These are phyloP conservation scores for Anabacerthia variegaticeps DNA, from an alignment of 2,797 vertebrate genomes.

Conservation along the genomic window DNA sequence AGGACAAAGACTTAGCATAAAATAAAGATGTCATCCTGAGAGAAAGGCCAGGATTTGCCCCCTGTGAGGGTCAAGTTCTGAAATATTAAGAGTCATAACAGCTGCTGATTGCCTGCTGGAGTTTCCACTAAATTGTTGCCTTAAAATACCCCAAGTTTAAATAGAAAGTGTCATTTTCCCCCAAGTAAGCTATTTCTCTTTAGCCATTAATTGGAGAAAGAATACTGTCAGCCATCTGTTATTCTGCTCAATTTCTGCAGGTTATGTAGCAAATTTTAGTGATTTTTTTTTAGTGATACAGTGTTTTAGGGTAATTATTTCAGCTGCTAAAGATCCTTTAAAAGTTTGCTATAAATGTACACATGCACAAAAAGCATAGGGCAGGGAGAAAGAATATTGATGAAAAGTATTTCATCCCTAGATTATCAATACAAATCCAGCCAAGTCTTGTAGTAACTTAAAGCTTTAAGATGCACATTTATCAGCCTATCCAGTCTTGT, in stretches of 20 bases:
- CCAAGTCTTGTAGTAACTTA: not conserved
- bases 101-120: slow-evolving; percentile 7
- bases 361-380: not conserved
- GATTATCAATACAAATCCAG: not conserved
- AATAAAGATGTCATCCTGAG: slow-evolving; percentile 19
- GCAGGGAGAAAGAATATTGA: not conserved
- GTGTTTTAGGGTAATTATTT: slow-evolving; percentile 27
- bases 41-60: not conserved
- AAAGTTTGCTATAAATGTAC: not conserved
- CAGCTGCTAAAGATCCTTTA: not conserved
- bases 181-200: slow-evolving; percentile 24
- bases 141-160: slow-evolving; percentile 21
- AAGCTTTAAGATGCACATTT: not conserved
- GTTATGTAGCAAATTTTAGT: not conserved
- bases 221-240: slow-evolving; percentile 21
- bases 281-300: not conserved
- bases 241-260: slow-evolving; percentile 22
- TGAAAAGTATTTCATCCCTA: not conserved
- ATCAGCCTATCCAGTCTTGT: not conserved
- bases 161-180: slow-evolving; percentile 29
- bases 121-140: not conserved
- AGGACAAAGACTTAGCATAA: slow-evolving; percentile 15
- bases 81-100: slow-evolving; percentile 15
- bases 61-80: not conserved
- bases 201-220: slow-evolving; percentile 31